Evolutionary conservation across 2,888 invertebrate genomes (phyloP), one percentile per base, ranked within the genome.

Genomic region (Thecophora atra): DNA sequence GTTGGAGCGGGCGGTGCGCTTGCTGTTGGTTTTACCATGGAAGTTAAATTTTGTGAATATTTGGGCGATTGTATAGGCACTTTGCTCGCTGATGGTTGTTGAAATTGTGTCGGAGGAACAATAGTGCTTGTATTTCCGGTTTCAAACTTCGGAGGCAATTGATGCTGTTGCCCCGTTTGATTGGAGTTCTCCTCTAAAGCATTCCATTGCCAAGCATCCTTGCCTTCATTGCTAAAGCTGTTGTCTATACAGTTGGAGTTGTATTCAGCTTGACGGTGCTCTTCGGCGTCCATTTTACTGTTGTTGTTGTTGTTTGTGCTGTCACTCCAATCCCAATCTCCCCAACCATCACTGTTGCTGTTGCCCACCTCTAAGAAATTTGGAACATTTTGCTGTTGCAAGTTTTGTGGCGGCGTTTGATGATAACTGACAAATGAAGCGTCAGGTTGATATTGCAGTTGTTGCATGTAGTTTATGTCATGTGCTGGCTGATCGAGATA

Each of bases 151-250:
- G 90, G 91, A 80, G 89, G 89, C 91, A 76, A 88, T 86, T 44
- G 87, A 67, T 70, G 30, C 42, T n/a, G 15, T 56, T 37, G 28
- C 5, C 75, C 70, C 11, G 64, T 58, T 69, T 73, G 64, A 8
- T 74, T 67, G 2, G 7, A 70, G 19, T n/a, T 64, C 62, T 89
- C 89, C 70, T 90, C 90, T 78, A 87, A 86, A 24, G 65, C 28
- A 6, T 88, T 84, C 91, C 91, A 91, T 81, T 89, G 90, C 91
- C 91, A 92, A 56, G 88, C 87, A 76, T 90, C 77, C 47, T 73
- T 77, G 28, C 58, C 71, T 73, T 79, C 69, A 26, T 62, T 68
- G 19, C 85, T 87, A 84, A 91, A 91, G 80, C 90, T 90, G 76
- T 91, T 90, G 72, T 88, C 88, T 76, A 90, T 88, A 21, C 87